Evolutionary conservation across 2,888 invertebrate species (phyloP), one percentile per base, ranked within the genome.

Genomic region (Hololepta plana): DNA sequence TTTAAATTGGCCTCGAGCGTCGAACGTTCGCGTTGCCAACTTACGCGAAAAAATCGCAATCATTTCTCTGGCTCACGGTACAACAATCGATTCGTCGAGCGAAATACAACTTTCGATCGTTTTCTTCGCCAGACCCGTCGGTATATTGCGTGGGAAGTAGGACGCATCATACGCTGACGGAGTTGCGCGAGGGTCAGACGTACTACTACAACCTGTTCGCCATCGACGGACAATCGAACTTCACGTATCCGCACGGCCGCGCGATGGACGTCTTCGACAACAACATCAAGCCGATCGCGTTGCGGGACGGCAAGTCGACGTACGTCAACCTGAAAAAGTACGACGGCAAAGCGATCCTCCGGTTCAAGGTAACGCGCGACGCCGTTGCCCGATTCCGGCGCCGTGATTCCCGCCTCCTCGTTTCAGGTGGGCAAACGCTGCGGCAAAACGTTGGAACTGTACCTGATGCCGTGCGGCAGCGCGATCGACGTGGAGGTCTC

Each of bases 171-270:
- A 58, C 58, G 6, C 45, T 63, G 29, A 47, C 49, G 19, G 50
- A 59, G 31, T 44, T 63, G 12, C 48, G 51, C 28, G 52, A 55
- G 14, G 60, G 59, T 4, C 40, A 51, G 44, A 34, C 44, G 13
- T 68, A 67, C 40, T 60, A 54, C 41, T 55, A 67, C 28, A 59
- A 64, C 40, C 51, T 67, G 10, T 67, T 64, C 43, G 60, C 62
- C 3, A 50, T 59, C 12, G 60, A 65, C 38, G 50, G 43, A 22
- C 45, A 49, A 20, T 60, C 62, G 4, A 60, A 63, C 34, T 48
- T 60, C 15, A 61, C 60, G 8, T 59, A 60, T 32, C 53, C 57
- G 1, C 63, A 60, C 36, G 57, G 52, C n/a, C 55, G 56, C 4
- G 45, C 49, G 2, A 47, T 45, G 4, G 39, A 51, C 9, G 45